phyloP scores from a whole-genome alignment of 2,113 vertebrate genomes.

The Notechis scutatus region DNA sequence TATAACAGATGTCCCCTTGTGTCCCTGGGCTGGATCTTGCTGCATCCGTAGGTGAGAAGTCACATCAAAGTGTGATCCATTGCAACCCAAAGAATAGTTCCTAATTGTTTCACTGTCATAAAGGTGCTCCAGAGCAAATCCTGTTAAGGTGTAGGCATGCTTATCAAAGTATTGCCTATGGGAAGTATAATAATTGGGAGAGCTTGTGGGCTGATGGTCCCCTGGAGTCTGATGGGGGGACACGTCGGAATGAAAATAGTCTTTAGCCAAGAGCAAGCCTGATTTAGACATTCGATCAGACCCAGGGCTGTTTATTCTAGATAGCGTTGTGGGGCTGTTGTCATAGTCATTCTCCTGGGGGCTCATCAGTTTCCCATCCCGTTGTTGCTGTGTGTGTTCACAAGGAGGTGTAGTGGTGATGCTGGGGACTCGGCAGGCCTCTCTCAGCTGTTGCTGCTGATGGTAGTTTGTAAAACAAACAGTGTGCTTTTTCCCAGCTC shows the following conservation, averaged over 20 bases:
- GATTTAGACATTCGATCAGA: conserved; percentile 84
- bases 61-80: conserved; percentile 87
- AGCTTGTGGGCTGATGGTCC: conserved; percentile 72
- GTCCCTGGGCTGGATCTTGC: conserved; percentile 83
- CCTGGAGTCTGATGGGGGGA: conserved; percentile 79
- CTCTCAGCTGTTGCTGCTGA: conserved; percentile 74
- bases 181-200: conserved; percentile 83
- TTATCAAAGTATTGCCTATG: conserved; percentile 91
- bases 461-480: conserved; percentile 82
- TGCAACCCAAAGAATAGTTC: conserved; percentile 85
- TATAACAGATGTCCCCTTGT: conserved; percentile 96
- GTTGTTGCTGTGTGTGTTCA: conserved; percentile 74
- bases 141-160: conserved; percentile 88
- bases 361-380: conserved; percentile 78
- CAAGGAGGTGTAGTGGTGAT: conserved; percentile 77
- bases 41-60: conserved; percentile 90
- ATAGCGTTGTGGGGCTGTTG: conserved; percentile 81
- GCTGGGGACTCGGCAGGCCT: conserved; percentile 70
- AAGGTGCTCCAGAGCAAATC: conserved; percentile 92
- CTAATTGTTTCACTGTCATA: conserved; percentile 89
- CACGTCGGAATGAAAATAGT: conserved; percentile 85
- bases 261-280: conserved; percentile 79
- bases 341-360: conserved; percentile 79
- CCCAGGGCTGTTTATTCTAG: conserved; percentile 86
- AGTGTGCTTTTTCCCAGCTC: conserved; percentile 80